phyloP scores from a whole-genome alignment of 1,140 invertebrate genomes.

The Triops cancriformis region DNA sequence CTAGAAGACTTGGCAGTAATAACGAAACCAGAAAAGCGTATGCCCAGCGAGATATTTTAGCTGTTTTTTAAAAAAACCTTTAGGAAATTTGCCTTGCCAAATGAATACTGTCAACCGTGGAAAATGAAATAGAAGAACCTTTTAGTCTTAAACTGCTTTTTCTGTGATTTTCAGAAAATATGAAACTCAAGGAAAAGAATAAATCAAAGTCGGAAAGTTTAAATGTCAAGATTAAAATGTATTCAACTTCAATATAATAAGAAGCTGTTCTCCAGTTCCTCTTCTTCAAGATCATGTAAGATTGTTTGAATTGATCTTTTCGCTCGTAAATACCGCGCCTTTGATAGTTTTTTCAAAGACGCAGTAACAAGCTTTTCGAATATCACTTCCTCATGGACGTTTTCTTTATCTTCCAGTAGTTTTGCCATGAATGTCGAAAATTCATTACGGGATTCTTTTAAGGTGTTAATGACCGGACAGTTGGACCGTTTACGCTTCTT shows the following conservation, averaged over 20 bases:
- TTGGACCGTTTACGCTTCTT: background rate
- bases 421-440: background rate
- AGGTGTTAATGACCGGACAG: background rate
- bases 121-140: background rate
- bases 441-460: background rate
- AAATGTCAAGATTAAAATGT: background rate
- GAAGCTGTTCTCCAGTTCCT: background rate
- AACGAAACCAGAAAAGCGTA: background rate
- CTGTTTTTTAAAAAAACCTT: background rate
- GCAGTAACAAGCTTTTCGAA: background rate
- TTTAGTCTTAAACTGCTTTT: background rate
- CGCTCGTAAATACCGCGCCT: background rate
- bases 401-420: background rate
- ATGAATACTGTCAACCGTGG: background rate
- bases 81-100: background rate
- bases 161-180: background rate
- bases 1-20: too few relatives aligned
- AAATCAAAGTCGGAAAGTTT: background rate
- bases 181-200: background rate
- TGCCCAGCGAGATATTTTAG: background rate
- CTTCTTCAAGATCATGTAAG: background rate
- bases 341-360: background rate
- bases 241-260: background rate
- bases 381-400: background rate
- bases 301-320: background rate